Base-by-base conservation (phyloP, 2,888 invertebrate genomes). In the Helleia helle region DNA sequence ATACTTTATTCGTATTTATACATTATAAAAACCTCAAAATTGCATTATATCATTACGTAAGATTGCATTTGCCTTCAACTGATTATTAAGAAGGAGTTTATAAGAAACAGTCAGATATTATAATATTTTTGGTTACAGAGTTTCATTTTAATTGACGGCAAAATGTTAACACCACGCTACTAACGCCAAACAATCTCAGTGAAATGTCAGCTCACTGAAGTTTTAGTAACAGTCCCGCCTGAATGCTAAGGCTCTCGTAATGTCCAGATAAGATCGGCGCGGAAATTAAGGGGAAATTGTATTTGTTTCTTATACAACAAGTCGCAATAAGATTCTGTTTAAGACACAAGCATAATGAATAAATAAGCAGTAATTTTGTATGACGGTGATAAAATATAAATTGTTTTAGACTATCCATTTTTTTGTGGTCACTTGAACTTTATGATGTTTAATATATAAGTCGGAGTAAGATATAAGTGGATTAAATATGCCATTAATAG, bases 201-300 rank as follows among this genome's bases (percentile, higher is more conserved):
- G 60, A 62, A 66, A 69, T 67, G 60, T 58, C 55, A 58, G 54
- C 63, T 63, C 62, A 63, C 63, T 60, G 58, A 66, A 71, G 62
- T 65, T 66, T 62, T 61, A 64, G 62, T 59, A 54, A 44, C 59
- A 63, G 54, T 58, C 58, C 58, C 60, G 49, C 57, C 59, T 62
- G 73, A 79, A 74, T 74, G 66, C 65, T 65, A 71, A 71, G 67
- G 56, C 60, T 66, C 67, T 66, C 68, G 66, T 73, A 71, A 70
- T 59, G 68, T 62, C 68, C 65, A 71, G 80, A 80, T 80, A 79
- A 71, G 60, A 77, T 73, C 74, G 49, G 54, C 51, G 53, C 80
- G 80, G 80, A 80, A 80, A 80, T 81, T 79, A 77, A 73, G 63
- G 62, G 80, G 80, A 81, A 81, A 81, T 81, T 76, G 77, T 80